A percentile compares a stretch with the other conserved stretches of the same genome.
Evolutionary conservation across 2,888 invertebrate genomes (phyloP).

Genomic region (Callinectes sapidus): DNA sequence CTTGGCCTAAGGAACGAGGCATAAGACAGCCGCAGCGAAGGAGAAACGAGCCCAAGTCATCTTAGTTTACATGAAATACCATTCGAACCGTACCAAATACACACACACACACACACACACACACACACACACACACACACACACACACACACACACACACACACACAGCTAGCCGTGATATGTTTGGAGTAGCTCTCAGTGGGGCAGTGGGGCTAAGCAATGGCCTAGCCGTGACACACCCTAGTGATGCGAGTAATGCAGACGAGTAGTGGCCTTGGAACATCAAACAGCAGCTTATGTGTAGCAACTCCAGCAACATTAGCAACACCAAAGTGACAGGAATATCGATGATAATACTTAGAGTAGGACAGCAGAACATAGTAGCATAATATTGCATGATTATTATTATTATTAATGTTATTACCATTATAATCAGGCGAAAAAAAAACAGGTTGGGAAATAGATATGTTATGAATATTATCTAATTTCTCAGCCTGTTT

Average conservation of each 20-base stretch:
- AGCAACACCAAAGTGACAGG: neutral
- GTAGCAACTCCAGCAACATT: too few species aligned
- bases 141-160: slow-evolving; percentile 15
- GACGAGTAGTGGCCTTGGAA: neutral
- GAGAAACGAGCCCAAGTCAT: neutral
- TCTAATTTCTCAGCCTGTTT: too few species aligned
- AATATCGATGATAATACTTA: neutral
- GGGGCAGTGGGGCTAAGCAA: neutral
- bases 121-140: slow-evolving; percentile 21
- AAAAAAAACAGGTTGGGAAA: too few species aligned
- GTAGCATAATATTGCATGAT: too few species aligned
- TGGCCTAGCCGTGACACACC: neutral
- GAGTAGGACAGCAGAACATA: too few species aligned
- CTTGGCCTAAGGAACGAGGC: neutral
- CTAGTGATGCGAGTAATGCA: neutral
- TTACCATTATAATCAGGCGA: too few species aligned
- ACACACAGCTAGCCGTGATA: neutral
- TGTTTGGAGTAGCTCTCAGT: neutral
- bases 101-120: slow-evolving; percentile 21
- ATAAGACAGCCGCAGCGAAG: neutral
- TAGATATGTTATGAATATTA: too few species aligned
- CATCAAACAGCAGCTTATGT: neutral
- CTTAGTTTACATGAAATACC: neutral
- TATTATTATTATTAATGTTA: too few species aligned
- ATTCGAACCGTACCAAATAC: neutral